Percentiles rank a stretch among this genome's conserved stretches.
Conservation (phyloP, 2,888 invertebrate species). For the Strigamia transsilvanica region DNA sequence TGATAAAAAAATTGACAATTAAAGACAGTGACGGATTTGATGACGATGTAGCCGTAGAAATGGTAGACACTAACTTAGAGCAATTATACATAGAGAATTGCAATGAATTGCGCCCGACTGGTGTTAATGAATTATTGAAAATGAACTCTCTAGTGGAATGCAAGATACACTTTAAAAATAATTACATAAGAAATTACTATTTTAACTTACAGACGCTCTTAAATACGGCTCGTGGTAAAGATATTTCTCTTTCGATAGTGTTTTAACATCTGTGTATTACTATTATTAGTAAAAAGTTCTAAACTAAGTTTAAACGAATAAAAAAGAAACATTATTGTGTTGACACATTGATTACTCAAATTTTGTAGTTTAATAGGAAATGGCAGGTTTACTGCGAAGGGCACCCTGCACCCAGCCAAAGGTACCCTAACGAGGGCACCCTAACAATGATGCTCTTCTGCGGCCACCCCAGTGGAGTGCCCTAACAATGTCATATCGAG, state of each 20-base stretch:
- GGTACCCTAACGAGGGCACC: too few relatives aligned
- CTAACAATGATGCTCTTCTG: too few relatives aligned
- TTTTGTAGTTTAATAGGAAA: too few relatives aligned
- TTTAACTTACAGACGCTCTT: background rate
- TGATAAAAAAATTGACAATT: background rate
- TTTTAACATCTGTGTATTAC: too few relatives aligned
- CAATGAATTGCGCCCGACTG: background rate
- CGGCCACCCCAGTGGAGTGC: too few relatives aligned
- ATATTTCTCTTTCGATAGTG: background rate
- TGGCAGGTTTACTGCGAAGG: too few relatives aligned
- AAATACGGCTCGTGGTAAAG: background rate
- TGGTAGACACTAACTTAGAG: background rate
- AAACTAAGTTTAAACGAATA: too few relatives aligned
- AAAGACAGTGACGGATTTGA: slow-evolving; percentile 28
- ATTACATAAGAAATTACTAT: background rate
- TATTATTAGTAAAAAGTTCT: too few relatives aligned
- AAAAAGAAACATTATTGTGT: too few relatives aligned
- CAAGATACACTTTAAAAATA: background rate
- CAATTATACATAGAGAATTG: background rate
- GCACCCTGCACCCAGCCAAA: too few relatives aligned
- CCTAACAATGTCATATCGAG: too few relatives aligned
- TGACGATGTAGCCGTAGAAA: background rate
- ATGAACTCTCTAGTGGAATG: background rate
- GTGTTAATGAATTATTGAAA: slow-evolving; percentile 1
- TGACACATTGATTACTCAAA: too few relatives aligned